A percentile compares a stretch with the other conserved stretches of the same genome.
Conservation (phyloP, 2,113 vertebrate genomes). For the Pogonocichla stellata region DNA sequence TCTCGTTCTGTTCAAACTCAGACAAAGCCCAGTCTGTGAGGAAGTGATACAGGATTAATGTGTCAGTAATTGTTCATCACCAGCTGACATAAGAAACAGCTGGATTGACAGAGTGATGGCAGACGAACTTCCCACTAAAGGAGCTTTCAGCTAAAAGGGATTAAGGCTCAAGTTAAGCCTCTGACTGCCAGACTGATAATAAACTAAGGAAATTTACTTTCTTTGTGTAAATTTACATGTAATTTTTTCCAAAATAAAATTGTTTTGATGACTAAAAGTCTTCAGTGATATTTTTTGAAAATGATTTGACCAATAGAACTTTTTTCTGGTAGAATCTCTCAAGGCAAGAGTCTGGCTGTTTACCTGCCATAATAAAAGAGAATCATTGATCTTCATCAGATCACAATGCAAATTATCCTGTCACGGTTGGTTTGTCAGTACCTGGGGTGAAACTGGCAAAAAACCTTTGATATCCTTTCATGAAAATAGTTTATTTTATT, state of each 20-base stretch:
- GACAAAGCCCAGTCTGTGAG: constrained; percentile 40
- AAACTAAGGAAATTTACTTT: neutral
- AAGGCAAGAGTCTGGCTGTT: neutral
- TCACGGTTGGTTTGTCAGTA: neutral
- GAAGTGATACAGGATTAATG: constrained; percentile 40
- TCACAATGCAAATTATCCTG: neutral
- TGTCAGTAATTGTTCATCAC: constrained; percentile 62
- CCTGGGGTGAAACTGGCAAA: neutral
- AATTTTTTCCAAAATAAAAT: neutral
- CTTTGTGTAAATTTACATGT: neutral
- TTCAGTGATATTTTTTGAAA: neutral
- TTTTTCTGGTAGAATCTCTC: neutral
- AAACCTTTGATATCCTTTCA: neutral
- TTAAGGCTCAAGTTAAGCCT: constrained; percentile 36
- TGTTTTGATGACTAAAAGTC: neutral
- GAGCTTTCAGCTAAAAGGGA: constrained; percentile 41
- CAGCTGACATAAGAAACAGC: constrained; percentile 42
- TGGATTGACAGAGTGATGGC: constrained; percentile 6
- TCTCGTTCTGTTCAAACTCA: constrained; percentile 10
- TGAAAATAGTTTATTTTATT: neutral
- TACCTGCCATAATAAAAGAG: neutral
- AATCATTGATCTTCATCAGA: neutral
- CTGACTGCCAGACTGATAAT: neutral
- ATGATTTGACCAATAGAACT: neutral
- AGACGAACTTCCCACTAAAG: constrained; percentile 44